Conservation (phyloP, 2,113 vertebrate species). For the Leucosticte australis region DNA sequence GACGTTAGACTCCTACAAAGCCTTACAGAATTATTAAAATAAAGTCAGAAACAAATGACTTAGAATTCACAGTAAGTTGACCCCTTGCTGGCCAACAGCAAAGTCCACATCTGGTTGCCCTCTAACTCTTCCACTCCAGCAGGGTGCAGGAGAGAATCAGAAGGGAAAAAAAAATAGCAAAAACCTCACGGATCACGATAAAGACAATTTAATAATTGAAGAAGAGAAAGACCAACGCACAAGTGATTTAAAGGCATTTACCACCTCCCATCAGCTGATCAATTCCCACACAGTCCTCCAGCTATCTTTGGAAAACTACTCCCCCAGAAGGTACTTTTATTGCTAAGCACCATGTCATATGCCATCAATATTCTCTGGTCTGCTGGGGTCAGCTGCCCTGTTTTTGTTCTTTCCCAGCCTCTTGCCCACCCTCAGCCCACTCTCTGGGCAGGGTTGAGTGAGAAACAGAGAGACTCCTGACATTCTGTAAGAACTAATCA, state of each 20-base stretch:
- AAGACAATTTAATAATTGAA: not conserved
- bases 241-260: not conserved
- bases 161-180: not conserved
- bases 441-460: not conserved
- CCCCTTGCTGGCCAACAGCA: not conserved
- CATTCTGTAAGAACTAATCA: not conserved
- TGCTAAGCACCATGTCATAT: not conserved
- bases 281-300: not conserved
- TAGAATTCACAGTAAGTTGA: not conserved
- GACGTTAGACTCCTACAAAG: not conserved
- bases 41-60: not conserved
- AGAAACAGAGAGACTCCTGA: not conserved
- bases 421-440: not conserved
- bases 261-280: not conserved
- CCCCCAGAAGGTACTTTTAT: accelerated
- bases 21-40: not conserved
- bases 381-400: not conserved
- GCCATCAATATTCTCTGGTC: not conserved
- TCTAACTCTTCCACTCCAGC: not conserved
- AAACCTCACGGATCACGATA: not conserved
- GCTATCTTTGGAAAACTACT: not conserved
- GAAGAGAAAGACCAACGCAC: not conserved
- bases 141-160: not conserved
- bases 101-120: not conserved
- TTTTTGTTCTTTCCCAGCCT: not conserved